Percentiles rank a stretch among this genome's conserved stretches.
phyloP scores from a whole-genome alignment of 2,113 vertebrate genomes.

The Chlorodrepanis virens region DNA sequence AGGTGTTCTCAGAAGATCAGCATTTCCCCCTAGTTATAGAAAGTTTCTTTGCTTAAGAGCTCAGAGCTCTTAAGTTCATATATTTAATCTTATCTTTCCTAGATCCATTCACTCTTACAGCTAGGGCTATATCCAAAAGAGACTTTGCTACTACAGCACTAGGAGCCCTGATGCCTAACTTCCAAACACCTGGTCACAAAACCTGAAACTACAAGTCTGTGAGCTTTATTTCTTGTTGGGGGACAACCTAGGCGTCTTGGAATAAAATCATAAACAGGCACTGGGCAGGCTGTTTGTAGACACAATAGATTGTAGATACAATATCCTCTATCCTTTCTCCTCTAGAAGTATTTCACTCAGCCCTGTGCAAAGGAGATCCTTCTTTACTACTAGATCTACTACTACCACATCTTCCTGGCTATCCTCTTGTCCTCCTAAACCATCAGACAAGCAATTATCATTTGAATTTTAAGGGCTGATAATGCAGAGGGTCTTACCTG shows the following conservation, averaged over 20 bases:
- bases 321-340: neutral
- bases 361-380: neutral
- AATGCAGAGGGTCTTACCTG: neutral
- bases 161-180: neutral
- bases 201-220: neutral
- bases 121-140: neutral
- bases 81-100: neutral
- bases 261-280: neutral
- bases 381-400: neutral
- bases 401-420: neutral
- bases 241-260: neutral
- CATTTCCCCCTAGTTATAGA: neutral
- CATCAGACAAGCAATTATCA: neutral
- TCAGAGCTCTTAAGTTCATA: constrained; percentile 1
- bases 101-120: neutral
- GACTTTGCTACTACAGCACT: neutral
- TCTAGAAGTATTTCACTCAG: neutral
- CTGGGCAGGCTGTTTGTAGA: neutral
- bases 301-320: neutral
- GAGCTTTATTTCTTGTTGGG: neutral
- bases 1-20: neutral
- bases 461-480: neutral
- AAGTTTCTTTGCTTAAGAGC: neutral
- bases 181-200: neutral
- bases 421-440: neutral